phyloP scores from a whole-genome alignment of 2,888 invertebrate species.

The Dasypolia templi region DNA sequence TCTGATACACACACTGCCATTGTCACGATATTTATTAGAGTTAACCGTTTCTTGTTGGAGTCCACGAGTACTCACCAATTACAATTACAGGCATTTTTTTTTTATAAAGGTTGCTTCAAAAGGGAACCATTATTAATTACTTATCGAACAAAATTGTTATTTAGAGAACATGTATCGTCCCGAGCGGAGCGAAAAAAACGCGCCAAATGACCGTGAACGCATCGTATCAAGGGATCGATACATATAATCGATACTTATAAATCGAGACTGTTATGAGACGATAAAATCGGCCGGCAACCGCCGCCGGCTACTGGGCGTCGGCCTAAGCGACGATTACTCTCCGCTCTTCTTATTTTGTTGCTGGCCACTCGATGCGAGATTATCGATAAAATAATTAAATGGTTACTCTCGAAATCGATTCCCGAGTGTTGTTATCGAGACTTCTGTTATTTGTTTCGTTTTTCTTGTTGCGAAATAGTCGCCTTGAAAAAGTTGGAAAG shows the following conservation, averaged over 20 bases:
- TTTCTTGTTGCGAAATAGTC: slow-evolving; percentile 83
- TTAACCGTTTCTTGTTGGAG: slow-evolving; percentile 52
- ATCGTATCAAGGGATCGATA: slow-evolving; percentile 86
- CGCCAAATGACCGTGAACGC: slow-evolving; percentile 87
- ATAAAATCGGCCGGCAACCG: slow-evolving; percentile 88
- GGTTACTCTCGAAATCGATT: slow-evolving; percentile 91
- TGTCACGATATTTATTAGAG: slow-evolving; percentile 25
- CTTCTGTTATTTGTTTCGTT: slow-evolving; percentile 86
- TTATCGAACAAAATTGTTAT: slow-evolving; percentile 78
- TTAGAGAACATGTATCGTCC: slow-evolving; percentile 73
- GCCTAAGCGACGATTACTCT: slow-evolving; percentile 89
- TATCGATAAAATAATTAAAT: slow-evolving; percentile 91
- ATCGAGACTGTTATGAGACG: slow-evolving; percentile 90
- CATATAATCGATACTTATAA: slow-evolving; percentile 90
- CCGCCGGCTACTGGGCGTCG: slow-evolving; percentile 90
- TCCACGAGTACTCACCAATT: slow-evolving; percentile 45
- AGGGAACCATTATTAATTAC: slow-evolving; percentile 74
- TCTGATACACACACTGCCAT: slow-evolving; percentile 23
- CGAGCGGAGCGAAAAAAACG: slow-evolving; percentile 80
- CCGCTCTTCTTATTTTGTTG: slow-evolving; percentile 85
- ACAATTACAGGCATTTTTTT: slow-evolving; percentile 63
- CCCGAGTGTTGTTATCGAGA: slow-evolving; percentile 90
- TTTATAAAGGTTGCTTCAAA: slow-evolving; percentile 61
- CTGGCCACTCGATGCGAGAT: slow-evolving; percentile 87
- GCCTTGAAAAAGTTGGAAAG: slow-evolving; percentile 53